A percentile compares a stretch with the other conserved stretches of the same genome.
Evolutionary conservation across 2,113 vertebrate species (phyloP).

Genomic region (Epinephelus cyanopodus): DNA sequence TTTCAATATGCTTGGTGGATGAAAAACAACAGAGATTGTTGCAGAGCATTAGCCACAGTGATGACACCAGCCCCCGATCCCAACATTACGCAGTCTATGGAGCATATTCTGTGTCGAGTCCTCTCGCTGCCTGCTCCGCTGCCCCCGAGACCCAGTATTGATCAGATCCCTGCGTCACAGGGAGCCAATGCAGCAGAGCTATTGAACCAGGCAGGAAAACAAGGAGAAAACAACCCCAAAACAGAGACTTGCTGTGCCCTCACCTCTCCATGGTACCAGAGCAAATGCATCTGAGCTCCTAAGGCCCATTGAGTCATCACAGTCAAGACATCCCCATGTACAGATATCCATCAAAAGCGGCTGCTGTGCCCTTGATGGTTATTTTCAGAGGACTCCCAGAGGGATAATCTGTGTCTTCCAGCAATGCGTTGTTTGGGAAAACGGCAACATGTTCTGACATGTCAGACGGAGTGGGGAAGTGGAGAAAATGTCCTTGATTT

Average conservation of each 20-base stretch:
- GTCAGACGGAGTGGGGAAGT: slow-evolving; percentile 29
- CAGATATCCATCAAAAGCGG: slow-evolving; percentile 32
- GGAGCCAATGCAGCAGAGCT: slow-evolving; percentile 72
- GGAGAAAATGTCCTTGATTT: slow-evolving; percentile 27
- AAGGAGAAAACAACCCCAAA: slow-evolving; percentile 22
- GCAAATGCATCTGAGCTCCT: background rate
- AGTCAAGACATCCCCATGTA: background rate
- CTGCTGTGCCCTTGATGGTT: slow-evolving; percentile 55
- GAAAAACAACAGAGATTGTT: slow-evolving; percentile 9
- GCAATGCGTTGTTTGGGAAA: slow-evolving; percentile 40
- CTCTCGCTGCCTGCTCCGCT: slow-evolving; percentile 44
- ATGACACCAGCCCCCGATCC: slow-evolving; percentile 36
- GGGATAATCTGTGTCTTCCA: slow-evolving; percentile 57
- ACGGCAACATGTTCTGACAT: slow-evolving; percentile 62
- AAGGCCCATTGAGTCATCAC: background rate
- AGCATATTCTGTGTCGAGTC: slow-evolving; percentile 45
- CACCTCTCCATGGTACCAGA: slow-evolving; percentile 6
- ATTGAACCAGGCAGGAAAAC: slow-evolving; percentile 52
- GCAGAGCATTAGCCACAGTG: slow-evolving; percentile 20
- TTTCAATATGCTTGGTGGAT: background rate
- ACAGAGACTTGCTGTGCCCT: slow-evolving; percentile 25
- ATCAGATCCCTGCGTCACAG: slow-evolving; percentile 64
- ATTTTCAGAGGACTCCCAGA: slow-evolving; percentile 26
- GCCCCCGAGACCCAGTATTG: slow-evolving; percentile 74
- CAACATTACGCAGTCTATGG: slow-evolving; percentile 32